Evolutionary conservation across 1,140 invertebrate genomes (phyloP).

Genomic region (Eupeodes corollae): DNA sequence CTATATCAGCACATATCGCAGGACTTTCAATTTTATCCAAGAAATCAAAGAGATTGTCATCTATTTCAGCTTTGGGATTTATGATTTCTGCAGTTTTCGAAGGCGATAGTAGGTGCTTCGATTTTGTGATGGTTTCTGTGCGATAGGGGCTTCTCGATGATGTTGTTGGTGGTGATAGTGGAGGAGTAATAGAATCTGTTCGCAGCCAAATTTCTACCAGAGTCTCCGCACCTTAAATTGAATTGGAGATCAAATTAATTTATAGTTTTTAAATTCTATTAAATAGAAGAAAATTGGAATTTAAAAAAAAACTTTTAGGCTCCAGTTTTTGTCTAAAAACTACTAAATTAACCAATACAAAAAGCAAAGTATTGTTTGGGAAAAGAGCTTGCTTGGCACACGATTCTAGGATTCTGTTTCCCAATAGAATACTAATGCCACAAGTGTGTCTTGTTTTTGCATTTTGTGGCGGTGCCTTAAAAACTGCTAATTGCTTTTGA

Average conservation of each 20-base stretch:
- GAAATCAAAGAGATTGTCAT: slow-evolving; percentile 28
- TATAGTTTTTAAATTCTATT: no score
- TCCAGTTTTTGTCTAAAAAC: no score
- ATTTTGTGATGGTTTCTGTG: background rate
- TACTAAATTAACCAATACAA: no score
- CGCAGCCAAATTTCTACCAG: slow-evolving; percentile 57
- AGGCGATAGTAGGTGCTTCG: background rate
- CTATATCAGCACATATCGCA: slow-evolving; percentile 15
- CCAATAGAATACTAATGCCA: no score
- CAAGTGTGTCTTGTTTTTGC: no score
- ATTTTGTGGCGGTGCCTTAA: no score
- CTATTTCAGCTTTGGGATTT: slow-evolving; percentile 28
- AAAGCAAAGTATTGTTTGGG: no score
- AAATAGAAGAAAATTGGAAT: no score
- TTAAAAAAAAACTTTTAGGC: no score
- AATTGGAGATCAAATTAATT: background rate
- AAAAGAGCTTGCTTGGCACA: no score
- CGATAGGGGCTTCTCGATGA: background rate
- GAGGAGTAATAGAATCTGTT: slow-evolving; percentile 21
- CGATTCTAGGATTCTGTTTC: no score
- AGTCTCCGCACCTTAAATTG: slow-evolving; percentile 58
- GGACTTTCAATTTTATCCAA: slow-evolving; percentile 22
- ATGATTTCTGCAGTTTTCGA: slow-evolving; percentile 18
- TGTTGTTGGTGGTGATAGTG: background rate
- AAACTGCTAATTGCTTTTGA: no score